phyloP scores from a whole-genome alignment of 2,113 vertebrate genomes.

The Corythaixoides concolor region DNA sequence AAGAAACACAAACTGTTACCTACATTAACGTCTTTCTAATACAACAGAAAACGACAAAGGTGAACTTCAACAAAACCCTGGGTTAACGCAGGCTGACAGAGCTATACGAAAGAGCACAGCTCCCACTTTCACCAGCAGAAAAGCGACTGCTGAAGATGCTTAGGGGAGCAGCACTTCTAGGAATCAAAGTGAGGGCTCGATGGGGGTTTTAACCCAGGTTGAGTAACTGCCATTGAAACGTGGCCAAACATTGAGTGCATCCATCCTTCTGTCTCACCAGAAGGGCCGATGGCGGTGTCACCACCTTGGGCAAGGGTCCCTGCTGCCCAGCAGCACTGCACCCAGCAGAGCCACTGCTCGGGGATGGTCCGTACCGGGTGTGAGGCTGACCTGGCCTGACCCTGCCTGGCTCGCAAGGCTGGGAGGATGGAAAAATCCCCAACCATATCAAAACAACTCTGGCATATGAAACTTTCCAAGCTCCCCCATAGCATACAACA shows the following conservation, averaged over 20 bases:
- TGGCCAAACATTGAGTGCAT: accelerated
- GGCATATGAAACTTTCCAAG: neutral
- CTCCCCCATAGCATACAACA: neutral
- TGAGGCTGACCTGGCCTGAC: neutral
- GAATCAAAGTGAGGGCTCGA: neutral
- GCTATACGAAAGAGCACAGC: neutral
- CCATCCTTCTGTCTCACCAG: neutral
- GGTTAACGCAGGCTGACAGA: neutral
- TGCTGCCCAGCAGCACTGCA: neutral
- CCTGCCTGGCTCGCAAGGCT: neutral
- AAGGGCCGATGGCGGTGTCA: accelerated
- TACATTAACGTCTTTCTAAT: neutral
- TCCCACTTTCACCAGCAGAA: neutral
- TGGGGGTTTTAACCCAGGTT: neutral
- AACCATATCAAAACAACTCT: neutral
- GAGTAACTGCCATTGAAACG: neutral
- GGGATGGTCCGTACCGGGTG: neutral
- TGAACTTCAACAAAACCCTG: neutral
- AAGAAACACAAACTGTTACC: neutral
- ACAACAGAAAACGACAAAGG: neutral
- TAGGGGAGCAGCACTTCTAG: neutral
- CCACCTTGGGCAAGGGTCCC: neutral
- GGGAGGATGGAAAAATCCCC: neutral
- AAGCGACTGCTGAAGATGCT: neutral
- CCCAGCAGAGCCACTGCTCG: neutral